These are phyloP conservation scores for Dolichoris vasculosae DNA, from an alignment of 1,140 invertebrate genomes.

Conservation along the genomic window DNA sequence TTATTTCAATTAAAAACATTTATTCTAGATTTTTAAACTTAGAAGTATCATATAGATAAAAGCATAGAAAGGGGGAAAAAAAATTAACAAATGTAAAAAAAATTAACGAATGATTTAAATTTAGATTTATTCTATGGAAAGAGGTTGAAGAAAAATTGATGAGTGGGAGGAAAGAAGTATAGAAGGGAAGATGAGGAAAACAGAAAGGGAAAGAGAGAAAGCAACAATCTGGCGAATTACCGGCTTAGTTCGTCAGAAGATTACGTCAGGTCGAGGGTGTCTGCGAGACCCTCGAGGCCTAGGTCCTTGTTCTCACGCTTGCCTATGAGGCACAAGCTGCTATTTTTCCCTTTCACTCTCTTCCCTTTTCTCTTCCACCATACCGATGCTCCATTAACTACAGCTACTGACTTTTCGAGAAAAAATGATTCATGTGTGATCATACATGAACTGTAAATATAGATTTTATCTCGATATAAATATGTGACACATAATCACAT, in stretches of 20 bases:
- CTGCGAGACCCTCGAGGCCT: conserved; percentile 65
- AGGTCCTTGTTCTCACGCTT: conserved; percentile 50
- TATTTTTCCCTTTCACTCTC: background rate
- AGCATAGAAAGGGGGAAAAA: background rate
- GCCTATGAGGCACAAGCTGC: conserved; percentile 25
- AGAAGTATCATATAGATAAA: no score
- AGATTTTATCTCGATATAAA: background rate
- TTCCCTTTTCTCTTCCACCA: conserved; percentile 35
- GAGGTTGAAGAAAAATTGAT: background rate
- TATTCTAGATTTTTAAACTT: no score
- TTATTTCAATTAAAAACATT: no score
- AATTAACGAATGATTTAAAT: background rate
- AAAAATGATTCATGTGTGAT: conserved; percentile 5
- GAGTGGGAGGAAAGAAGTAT: background rate
- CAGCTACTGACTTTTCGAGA: background rate
- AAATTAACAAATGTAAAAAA: background rate
- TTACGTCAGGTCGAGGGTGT: conserved; percentile 75
- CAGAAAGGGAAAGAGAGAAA: conserved; percentile 26
- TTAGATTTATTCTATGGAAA: conserved; percentile 18
- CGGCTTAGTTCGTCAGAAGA: conserved; percentile 74
- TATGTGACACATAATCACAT: background rate
- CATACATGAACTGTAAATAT: background rate
- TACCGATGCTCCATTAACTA: conserved; percentile 26
- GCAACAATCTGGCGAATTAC: conserved; percentile 72
- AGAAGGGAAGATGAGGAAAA: background rate